Base-by-base conservation (phyloP, 1,140 invertebrate species). In the Sitodiplosis mosellana region DNA sequence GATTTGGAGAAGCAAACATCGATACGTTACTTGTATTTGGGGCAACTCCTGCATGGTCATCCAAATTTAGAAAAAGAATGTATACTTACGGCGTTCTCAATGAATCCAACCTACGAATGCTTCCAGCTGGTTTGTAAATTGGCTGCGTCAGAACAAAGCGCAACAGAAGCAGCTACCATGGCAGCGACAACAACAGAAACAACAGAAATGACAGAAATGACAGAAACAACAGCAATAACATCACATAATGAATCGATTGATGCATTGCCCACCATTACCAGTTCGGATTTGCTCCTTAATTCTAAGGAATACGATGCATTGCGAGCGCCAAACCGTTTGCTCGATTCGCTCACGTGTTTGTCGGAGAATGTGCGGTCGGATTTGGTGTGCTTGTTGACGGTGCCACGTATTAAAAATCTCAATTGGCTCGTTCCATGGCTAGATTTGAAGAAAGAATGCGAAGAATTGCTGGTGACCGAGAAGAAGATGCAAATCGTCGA, bases 341-440 rank as follows among this genome's bases (percentile, higher is more conserved):
- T 46, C 4, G 45, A 46, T 27, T 46, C 45, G 7, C 3, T 33
- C 2, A 14, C 11, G 10, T 17, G 6, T 7, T 33, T 46, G 6
- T 22, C 45, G 2, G 45, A 46, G 7, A 54, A 69, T 44, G 51
- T 75, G 20, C 71, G 69, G 54, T 66, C 70, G 53, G 74, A 77
- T 55, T 56, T 77, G n/a, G 64, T 68, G n/a, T 69, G 71, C 12
- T 57, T 76, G 47, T 54, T 77, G 5, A 70, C 69, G 42, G 67
- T 69, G 48, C 70, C 72, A 4, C 59, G 75, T 19, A 66, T 72
- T 44, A 71, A 74, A 54, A 67, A 67, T 10, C 57, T 76, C 2
- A 69, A 66, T 8, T 77, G 75, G 74, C 66, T 67, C 44, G 61
- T 69, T 48, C 67, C 70, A 47, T 73, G 73, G 73, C n/a, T 37